These are phyloP conservation scores for Anoplophora glabripennis DNA, from an alignment of 1,140 invertebrate species.

Conservation along the genomic window DNA sequence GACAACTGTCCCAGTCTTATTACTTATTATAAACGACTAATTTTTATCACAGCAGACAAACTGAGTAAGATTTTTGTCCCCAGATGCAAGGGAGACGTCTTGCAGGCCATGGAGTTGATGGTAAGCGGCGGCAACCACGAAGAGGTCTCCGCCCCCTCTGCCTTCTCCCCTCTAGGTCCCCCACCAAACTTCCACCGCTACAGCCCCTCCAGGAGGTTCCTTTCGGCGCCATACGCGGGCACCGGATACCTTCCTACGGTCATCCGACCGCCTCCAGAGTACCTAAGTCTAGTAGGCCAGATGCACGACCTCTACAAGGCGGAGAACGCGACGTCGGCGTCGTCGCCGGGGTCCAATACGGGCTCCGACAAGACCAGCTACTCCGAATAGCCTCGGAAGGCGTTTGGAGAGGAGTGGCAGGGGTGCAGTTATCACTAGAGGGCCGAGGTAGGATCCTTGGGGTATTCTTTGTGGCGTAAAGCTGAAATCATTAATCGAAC, in stretches of 20 bases:
- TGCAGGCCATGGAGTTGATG: conserved; percentile 87
- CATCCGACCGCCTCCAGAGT: conserved; percentile 59
- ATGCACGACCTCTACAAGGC: conserved; percentile 45
- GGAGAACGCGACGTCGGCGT: conserved; percentile 48
- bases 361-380: conserved; percentile 51
- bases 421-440: neutral
- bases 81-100: conserved; percentile 72
- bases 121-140: conserved; percentile 62
- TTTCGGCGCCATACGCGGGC: conserved; percentile 74
- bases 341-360: conserved; percentile 50
- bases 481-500: no score
- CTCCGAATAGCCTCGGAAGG: conserved; percentile 46
- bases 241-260: conserved; percentile 78
- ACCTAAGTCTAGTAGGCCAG: conserved; percentile 38
- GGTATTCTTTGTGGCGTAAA: no score
- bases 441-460: neutral
- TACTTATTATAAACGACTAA: no score
- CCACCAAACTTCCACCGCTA: conserved; percentile 57
- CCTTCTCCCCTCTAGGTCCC: conserved; percentile 69
- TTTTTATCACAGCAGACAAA: no score
- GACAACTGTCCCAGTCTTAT: no score
- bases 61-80: neutral
- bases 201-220: conserved; percentile 64
- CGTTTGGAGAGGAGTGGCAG: neutral
- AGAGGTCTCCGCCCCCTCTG: conserved; percentile 55